phyloP scores from a whole-genome alignment of 2,797 vertebrate genomes.

The Aviceda cuculoides region DNA sequence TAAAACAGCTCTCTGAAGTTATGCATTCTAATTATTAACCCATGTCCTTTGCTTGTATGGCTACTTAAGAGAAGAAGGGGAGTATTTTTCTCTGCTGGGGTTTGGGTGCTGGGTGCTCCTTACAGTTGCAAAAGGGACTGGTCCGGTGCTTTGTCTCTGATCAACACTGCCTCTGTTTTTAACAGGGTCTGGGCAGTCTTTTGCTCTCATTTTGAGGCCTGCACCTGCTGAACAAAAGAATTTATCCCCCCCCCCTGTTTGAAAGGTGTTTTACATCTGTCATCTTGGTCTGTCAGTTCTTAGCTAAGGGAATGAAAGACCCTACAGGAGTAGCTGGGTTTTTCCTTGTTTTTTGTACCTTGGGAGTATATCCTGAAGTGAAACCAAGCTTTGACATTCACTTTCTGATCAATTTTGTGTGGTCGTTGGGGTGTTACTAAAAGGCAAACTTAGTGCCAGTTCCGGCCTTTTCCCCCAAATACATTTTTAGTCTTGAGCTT shows the following conservation, averaged over 20 bases:
- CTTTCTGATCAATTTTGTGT: not conserved
- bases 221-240: not conserved
- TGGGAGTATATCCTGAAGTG: not conserved
- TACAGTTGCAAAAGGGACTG: not conserved
- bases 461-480: not conserved
- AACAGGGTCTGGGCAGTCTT: not conserved
- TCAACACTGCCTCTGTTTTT: not conserved
- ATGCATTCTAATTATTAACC: rapidly evolving
- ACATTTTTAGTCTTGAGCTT: rapidly evolving
- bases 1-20: not conserved
- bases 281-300: not conserved
- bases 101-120: not conserved
- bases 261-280: not conserved
- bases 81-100: not conserved
- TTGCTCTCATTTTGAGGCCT: not conserved
- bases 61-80: not conserved
- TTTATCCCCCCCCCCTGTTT: rapidly evolving
- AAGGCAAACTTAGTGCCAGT: not conserved
- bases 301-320: not conserved
- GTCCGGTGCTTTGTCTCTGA: not conserved
- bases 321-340: not conserved
- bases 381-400: not conserved
- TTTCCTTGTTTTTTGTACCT: not conserved
- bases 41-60: not conserved
- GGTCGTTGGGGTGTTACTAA: not conserved